Base-by-base conservation (phyloP, 1,140 invertebrate species). In the Ctenoplectra terminalis region DNA sequence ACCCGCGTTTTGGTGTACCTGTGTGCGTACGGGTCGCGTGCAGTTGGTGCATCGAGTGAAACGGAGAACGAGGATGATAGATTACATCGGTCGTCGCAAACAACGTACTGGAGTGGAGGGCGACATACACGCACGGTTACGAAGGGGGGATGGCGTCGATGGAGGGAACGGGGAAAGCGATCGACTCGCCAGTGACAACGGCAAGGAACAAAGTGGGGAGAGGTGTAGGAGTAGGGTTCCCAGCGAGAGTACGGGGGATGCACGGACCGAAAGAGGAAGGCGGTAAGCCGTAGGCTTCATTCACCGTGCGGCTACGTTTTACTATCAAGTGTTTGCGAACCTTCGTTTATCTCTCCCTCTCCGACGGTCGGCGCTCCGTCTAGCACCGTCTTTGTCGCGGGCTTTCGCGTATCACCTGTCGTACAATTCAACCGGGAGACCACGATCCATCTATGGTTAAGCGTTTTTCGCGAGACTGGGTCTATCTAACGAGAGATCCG, bases 251-350 rank as follows among this genome's bases (percentile, higher is more conserved):
- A 72, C 17, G 31, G 63, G n/a, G 66, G 40, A 60, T 61, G 73
- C 63, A 73, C 67, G 61, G 79, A 77, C 73, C 50, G 69, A 77
- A 69, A 78, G 81, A 60, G 76, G 66, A 70, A 56, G 71, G 74
- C 54, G 81, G 71, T 56, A 58, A 72, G 78, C 72, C 70, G 34
- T 80, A 80, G 54, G 58, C 82, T 86, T 85, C 84, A 86, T 87
- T 83, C 84, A 87, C 82, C 67, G 73, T 72, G 82, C 76, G 43
- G 37, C 73, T 70, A 83, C 84, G 78, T 82, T 84, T 58, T 77
- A 86, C 86, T 84, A 87, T 72, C 67, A 82, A 80, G 85, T 83
- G 82, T 85, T 86, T 81, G 84, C 81, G 67, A 78, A n/a, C n/a
- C 85, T 71, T 83, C 58, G 78, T 85, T 86, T 67, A 66, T 83